A percentile compares a stretch with the other conserved stretches of the same genome.
Evolutionary conservation across 2,797 vertebrate species (phyloP).

Genomic region (Cossypha heuglini): DNA sequence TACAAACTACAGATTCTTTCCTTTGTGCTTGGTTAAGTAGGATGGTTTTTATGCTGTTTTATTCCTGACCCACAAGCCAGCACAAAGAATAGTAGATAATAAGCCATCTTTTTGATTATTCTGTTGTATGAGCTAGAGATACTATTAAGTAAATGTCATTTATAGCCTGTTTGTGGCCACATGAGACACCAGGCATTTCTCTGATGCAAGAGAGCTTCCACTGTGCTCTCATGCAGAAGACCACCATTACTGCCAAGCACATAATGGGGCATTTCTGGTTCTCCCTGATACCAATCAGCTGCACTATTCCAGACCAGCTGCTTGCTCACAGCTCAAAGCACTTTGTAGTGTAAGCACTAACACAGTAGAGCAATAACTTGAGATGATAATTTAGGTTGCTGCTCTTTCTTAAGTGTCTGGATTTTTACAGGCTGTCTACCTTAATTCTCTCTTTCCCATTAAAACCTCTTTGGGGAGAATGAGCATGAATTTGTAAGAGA

Average conservation of each 20-base stretch:
- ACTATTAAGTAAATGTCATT: neutral
- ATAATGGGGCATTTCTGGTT: neutral
- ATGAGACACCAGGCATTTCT: neutral
- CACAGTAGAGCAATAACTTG: neutral
- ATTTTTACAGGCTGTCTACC: constrained; percentile 17
- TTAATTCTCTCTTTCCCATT: constrained; percentile 11
- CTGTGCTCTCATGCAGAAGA: neutral
- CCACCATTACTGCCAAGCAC: neutral
- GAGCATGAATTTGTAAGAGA: neutral
- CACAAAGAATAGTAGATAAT: neutral
- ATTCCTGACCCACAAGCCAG: neutral
- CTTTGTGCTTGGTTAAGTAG: neutral
- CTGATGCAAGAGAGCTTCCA: neutral
- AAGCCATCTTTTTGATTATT: neutral
- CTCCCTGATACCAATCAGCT: neutral
- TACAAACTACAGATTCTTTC: neutral
- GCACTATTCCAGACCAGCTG: neutral
- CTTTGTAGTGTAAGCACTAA: neutral
- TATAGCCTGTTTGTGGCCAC: neutral
- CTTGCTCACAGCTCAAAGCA: constrained; percentile 6
- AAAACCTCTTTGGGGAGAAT: constrained; percentile 8
- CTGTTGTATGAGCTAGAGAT: neutral
- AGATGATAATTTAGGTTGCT: constrained; percentile 3
- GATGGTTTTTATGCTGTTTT: neutral
- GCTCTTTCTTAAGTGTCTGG: neutral